A percentile compares a stretch with the other conserved stretches of the same genome.
Evolutionary conservation across 1,140 invertebrate genomes (phyloP).

Genomic region (Acromyrmex heyeri): DNA sequence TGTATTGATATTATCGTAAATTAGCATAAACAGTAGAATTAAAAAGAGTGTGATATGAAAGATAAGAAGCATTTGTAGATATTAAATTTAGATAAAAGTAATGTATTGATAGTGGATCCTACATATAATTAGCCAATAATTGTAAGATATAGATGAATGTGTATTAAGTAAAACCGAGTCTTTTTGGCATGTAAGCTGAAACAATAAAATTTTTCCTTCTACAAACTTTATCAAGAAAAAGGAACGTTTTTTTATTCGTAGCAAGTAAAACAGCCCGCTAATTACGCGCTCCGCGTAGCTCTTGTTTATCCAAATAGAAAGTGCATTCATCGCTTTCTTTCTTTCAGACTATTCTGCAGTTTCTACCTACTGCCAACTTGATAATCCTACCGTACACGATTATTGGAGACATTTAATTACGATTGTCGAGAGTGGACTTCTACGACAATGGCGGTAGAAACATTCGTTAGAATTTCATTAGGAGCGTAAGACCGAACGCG

Average conservation of each 20-base stretch:
- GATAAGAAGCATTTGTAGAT: too few relatives aligned
- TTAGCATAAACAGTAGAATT: too few relatives aligned
- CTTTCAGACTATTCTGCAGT: not conserved
- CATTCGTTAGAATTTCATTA: slow-evolving; percentile 80
- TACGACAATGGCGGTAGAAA: slow-evolving; percentile 43
- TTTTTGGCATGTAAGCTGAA: too few relatives aligned
- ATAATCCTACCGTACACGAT: slow-evolving; percentile 35
- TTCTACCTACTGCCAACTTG: slow-evolving; percentile 5
- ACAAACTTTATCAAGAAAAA: not conserved
- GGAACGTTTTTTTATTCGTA: not conserved
- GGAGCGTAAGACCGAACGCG: slow-evolving; percentile 64
- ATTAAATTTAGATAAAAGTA: too few relatives aligned
- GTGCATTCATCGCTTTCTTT: slow-evolving; percentile 16
- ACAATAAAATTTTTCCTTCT: too few relatives aligned
- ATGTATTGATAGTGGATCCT: too few relatives aligned
- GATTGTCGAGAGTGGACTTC: slow-evolving; percentile 52
- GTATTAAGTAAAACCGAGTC: too few relatives aligned
- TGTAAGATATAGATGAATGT: too few relatives aligned
- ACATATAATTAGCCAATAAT: too few relatives aligned
- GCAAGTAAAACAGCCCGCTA: slow-evolving; percentile 56
- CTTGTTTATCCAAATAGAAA: slow-evolving; percentile 56
- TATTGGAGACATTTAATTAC: slow-evolving; percentile 71
- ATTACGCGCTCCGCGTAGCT: slow-evolving; percentile 43
- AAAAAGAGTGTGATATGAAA: too few relatives aligned
- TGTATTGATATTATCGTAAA: too few relatives aligned